Evolutionary conservation across 2,113 vertebrate species (phyloP).

Genomic region (Microcebus murinus): DNA sequence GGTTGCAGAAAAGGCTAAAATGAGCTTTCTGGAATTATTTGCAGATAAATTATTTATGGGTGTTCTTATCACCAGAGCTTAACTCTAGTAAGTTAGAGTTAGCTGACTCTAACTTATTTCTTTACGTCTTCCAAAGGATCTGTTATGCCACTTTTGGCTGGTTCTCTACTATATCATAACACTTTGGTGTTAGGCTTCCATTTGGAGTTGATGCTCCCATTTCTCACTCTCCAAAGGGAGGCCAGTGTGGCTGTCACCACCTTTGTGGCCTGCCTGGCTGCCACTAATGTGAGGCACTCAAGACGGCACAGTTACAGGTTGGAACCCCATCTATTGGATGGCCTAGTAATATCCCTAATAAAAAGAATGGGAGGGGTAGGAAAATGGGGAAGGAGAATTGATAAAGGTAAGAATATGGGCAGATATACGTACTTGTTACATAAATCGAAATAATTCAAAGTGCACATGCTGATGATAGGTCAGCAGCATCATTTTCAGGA

Average conservation of each 20-base stretch:
- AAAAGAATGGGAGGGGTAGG: background rate
- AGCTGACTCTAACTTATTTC: background rate
- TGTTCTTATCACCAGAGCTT: background rate
- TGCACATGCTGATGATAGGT: background rate
- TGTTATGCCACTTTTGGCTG: background rate
- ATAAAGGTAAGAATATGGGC: background rate
- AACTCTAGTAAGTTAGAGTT: background rate
- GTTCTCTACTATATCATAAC: background rate
- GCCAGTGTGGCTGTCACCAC: background rate
- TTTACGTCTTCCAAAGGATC: background rate
- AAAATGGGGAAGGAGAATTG: background rate
- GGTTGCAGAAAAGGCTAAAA: background rate
- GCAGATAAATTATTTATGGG: background rate
- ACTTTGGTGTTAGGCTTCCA: background rate
- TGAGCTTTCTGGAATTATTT: background rate
- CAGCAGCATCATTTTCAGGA: background rate
- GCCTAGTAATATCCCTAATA: background rate
- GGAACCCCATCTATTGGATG: background rate
- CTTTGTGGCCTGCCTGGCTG: background rate
- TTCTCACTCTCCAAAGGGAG: background rate
- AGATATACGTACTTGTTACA: background rate
- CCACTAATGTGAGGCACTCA: background rate
- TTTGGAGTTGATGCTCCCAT: background rate
- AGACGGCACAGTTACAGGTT: accelerated
- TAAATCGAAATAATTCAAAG: background rate